phyloP scores from a whole-genome alignment of 2,797 vertebrate genomes.

The Pelochelys cantorii region DNA sequence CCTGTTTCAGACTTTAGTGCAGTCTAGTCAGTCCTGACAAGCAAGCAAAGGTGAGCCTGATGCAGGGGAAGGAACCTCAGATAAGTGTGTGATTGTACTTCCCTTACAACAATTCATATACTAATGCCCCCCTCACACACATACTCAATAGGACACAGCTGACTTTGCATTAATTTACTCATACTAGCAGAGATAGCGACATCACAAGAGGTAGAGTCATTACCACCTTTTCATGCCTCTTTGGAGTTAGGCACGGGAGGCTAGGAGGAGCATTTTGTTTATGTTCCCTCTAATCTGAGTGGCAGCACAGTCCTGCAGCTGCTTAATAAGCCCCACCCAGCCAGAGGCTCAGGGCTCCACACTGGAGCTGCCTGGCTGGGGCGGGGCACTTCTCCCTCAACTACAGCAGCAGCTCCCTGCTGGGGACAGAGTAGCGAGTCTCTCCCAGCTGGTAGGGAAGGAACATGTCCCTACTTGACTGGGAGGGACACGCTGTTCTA shows the following conservation, averaged over 20 bases:
- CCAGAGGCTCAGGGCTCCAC: too few species aligned
- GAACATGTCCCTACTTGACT: too few species aligned
- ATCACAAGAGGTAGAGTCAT: not conserved
- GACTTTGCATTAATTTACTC: not conserved
- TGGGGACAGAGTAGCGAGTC: too few species aligned
- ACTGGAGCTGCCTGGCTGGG: too few species aligned
- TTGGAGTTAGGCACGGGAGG: not conserved
- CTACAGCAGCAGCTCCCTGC: too few species aligned
- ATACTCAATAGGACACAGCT: not conserved
- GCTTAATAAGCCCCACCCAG: too few species aligned
- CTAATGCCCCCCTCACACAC: not conserved
- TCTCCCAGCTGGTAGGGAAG: too few species aligned
- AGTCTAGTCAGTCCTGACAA: not conserved
- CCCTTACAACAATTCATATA: too few species aligned
- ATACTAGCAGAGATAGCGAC: not conserved
- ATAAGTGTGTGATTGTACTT: not conserved
- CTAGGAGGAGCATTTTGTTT: not conserved
- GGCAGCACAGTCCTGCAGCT: too few species aligned
- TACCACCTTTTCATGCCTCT: not conserved
- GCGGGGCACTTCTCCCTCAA: too few species aligned
- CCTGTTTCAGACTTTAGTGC: not conserved
- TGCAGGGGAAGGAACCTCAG: not conserved
- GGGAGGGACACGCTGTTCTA: too few species aligned
- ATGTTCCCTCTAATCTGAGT: not conserved
- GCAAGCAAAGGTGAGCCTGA: not conserved